A percentile compares a stretch with the other conserved stretches of the same genome.
These are phyloP conservation scores for Desmophyllum pertusum DNA, from an alignment of 92 coral and sea anemone species.

Conservation along the genomic window DNA sequence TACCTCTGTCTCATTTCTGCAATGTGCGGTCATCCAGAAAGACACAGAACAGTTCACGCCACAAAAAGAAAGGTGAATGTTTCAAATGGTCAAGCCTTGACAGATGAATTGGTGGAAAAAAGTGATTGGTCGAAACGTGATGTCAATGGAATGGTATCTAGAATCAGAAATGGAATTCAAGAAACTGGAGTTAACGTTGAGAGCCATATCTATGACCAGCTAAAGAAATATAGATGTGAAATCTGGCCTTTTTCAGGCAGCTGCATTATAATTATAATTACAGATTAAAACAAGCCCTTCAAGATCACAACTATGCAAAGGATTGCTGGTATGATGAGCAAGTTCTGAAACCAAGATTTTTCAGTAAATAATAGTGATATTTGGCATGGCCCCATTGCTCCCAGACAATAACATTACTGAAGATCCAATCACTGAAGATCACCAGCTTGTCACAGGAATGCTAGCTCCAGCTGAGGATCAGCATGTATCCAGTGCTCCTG, in stretches of 20 bases:
- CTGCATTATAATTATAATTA: slow-evolving; percentile 38
- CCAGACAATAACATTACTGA: slow-evolving; percentile 24
- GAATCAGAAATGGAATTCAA: slow-evolving; percentile 41
- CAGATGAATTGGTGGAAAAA: slow-evolving; percentile 26
- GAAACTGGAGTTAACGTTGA: slow-evolving; percentile 40
- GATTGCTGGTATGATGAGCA: slow-evolving; percentile 39
- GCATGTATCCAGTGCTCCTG: neutral
- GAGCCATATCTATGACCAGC: slow-evolving; percentile 42
- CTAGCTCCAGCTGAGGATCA: slow-evolving; percentile 25
- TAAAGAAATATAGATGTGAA: slow-evolving; percentile 29
- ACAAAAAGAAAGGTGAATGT: slow-evolving; percentile 25
- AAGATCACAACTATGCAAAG: slow-evolving; percentile 62
- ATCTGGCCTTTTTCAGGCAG: slow-evolving; percentile 54
- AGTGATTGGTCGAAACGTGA: slow-evolving; percentile 65
- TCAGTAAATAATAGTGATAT: slow-evolving; percentile 37
- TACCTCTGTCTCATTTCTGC: slow-evolving; percentile 1
- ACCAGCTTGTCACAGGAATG: slow-evolving; percentile 18
- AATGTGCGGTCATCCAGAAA: slow-evolving; percentile 31
- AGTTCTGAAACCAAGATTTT: slow-evolving; percentile 37
- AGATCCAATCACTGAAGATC: slow-evolving; percentile 1
- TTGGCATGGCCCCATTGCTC: slow-evolving; percentile 60
- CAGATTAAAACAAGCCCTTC: slow-evolving; percentile 48
- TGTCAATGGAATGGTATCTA: slow-evolving; percentile 48
- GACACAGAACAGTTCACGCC: slow-evolving; percentile 12
- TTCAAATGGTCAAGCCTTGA: slow-evolving; percentile 32